Evolutionary conservation across 2,113 vertebrate genomes (phyloP).

Genomic region (Leptobrachium leishanense): DNA sequence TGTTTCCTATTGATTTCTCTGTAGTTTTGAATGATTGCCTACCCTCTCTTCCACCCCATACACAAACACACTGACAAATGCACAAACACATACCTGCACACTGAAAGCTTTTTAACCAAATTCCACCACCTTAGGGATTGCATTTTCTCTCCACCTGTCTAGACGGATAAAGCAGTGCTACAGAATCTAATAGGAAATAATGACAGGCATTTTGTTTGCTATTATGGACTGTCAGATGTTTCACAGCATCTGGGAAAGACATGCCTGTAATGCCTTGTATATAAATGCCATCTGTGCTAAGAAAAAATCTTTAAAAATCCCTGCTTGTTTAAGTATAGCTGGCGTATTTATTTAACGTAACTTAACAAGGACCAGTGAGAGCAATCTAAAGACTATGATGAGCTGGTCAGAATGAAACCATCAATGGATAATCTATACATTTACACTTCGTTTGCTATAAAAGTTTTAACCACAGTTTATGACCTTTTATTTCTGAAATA

Average conservation of each 20-base stretch:
- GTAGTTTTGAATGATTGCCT: not conserved
- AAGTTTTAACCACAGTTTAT: not conserved
- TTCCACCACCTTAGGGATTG: conserved; percentile 40
- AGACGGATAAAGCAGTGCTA: conserved; percentile 40
- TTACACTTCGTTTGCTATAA: not conserved
- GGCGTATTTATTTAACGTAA: not conserved
- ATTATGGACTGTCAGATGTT: conserved; percentile 43
- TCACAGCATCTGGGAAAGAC: conserved; percentile 23
- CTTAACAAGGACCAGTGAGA: conserved; percentile 3
- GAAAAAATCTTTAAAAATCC: not conserved
- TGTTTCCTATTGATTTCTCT: conserved; percentile 35
- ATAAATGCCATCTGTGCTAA: conserved; percentile 28
- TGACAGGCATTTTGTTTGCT: conserved; percentile 48
- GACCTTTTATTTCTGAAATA: not conserved
- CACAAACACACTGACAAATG: conserved; percentile 37
- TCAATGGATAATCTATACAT: not conserved
- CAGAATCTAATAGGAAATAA: conserved; percentile 42
- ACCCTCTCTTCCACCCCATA: conserved; percentile 15
- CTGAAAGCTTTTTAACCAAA: conserved; percentile 42
- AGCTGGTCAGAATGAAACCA: not conserved
- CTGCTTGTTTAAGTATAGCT: not conserved
- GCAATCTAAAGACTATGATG: not conserved
- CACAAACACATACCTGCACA: conserved; percentile 35
- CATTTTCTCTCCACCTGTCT: conserved; percentile 42
- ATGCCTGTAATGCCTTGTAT: conserved; percentile 10